Percentiles rank a stretch among this genome's conserved stretches.
Evolutionary conservation across 1,140 invertebrate genomes (phyloP).

Genomic region (Vanessa atalanta): DNA sequence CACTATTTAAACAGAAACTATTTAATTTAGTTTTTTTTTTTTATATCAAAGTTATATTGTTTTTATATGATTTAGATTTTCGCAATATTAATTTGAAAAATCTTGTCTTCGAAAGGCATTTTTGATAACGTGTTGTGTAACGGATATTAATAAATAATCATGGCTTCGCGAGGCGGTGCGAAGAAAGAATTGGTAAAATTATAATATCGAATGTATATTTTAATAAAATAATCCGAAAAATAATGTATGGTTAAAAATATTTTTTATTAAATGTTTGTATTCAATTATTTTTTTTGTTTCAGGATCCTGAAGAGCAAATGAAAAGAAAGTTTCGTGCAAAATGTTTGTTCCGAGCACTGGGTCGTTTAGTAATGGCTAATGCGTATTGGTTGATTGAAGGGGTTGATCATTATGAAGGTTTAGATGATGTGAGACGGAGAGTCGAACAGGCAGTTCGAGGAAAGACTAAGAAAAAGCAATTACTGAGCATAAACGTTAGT

Average conservation of each 20-base stretch:
- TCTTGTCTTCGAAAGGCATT: too few relatives aligned
- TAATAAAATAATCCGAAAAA: too few relatives aligned
- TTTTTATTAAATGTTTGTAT: not conserved
- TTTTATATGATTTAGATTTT: too few relatives aligned
- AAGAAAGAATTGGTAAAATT: conserved; percentile 53
- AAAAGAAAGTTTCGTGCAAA: conserved; percentile 74
- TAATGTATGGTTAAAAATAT: too few relatives aligned
- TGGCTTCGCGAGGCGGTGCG: conserved; percentile 42
- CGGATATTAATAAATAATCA: conserved; percentile 13
- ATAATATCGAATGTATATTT: too few relatives aligned
- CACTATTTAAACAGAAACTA: too few relatives aligned
- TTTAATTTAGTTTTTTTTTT: too few relatives aligned
- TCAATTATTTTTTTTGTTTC: conserved; percentile 17
- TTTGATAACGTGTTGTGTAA: not conserved
- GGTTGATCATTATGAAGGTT: conserved; percentile 73
- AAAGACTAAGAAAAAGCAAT: conserved; percentile 79
- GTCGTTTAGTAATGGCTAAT: conserved; percentile 81
- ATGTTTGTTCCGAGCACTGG: conserved; percentile 81
- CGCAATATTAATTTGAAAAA: too few relatives aligned
- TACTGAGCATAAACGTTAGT: conserved; percentile 74
- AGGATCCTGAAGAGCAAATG: conserved; percentile 71
- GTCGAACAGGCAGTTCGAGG: conserved; percentile 77
- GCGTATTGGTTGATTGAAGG: conserved; percentile 81
- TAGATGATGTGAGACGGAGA: conserved; percentile 79
- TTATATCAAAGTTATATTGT: too few relatives aligned